Percentiles rank a stretch among this genome's conserved stretches.
These are phyloP conservation scores for Taenioides sp. DNA, from an alignment of 2,797 vertebrate genomes.

Conservation along the genomic window DNA sequence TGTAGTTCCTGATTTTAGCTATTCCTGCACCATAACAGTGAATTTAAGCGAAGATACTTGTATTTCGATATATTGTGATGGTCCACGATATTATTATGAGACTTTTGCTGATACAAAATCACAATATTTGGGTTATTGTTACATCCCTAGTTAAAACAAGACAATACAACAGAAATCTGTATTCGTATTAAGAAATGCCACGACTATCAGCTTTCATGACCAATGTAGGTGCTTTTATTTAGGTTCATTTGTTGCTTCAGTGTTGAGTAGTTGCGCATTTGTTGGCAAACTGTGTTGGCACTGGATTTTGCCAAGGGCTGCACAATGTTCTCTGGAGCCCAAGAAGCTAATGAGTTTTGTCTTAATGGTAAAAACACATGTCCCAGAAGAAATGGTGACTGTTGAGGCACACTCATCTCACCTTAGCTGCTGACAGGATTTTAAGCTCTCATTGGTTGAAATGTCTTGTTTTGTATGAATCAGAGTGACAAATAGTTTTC, in stretches of 20 bases:
- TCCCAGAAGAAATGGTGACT: constrained; percentile 15
- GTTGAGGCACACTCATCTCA: not conserved
- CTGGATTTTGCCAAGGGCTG: constrained; percentile 20
- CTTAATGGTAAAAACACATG: constrained; percentile 10
- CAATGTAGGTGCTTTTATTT: not conserved
- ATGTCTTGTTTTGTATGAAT: not conserved
- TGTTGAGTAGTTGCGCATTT: constrained; percentile 10
- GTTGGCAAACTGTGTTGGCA: constrained; percentile 23
- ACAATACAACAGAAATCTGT: not conserved
- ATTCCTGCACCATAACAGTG: no score
- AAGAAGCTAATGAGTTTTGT: constrained; percentile 38
- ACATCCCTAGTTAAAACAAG: not conserved
- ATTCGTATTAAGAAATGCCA: not conserved
- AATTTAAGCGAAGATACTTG: no score
- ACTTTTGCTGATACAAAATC: no score
- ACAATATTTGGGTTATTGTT: no score
- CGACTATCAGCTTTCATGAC: not conserved
- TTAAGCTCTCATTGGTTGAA: not conserved
- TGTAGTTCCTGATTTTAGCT: no score
- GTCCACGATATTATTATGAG: no score
- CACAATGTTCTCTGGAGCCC: constrained; percentile 21
- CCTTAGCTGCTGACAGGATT: not conserved
- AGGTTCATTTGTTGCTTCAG: not conserved
- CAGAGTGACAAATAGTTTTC: not conserved
- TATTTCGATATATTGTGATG: no score